Conservation (phyloP, 2,888 invertebrate species). For the Deilephila porcellus region DNA sequence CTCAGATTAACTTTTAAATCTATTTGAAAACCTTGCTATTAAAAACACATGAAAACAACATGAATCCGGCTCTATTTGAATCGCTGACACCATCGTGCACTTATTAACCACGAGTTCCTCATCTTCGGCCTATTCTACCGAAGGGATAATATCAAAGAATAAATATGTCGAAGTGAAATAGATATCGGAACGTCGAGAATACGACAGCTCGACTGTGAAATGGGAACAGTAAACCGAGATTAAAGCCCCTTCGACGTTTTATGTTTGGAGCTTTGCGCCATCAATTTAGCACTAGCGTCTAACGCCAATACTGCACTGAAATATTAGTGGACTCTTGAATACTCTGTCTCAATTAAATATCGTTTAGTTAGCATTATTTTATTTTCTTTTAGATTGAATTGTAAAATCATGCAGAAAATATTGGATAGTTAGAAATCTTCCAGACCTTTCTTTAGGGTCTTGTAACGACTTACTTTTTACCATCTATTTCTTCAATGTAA, state of each 20-base stretch:
- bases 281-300: slow-evolving; percentile 31
- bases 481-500: too few relatives aligned
- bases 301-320: slow-evolving; percentile 12
- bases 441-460: too few relatives aligned
- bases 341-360: neutral
- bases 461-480: too few relatives aligned
- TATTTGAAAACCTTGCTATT: too few relatives aligned
- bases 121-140: neutral
- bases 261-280: slow-evolving; percentile 30
- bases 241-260: slow-evolving; percentile 44
- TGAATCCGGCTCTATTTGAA: too few relatives aligned
- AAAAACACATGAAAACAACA: too few relatives aligned
- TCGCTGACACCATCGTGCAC: too few relatives aligned
- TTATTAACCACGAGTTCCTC: too few relatives aligned
- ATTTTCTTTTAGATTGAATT: neutral
- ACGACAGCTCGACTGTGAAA: slow-evolving; percentile 42
- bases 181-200: slow-evolving; percentile 31
- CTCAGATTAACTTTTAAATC: too few relatives aligned
- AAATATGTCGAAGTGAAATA: neutral
- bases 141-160: neutral
- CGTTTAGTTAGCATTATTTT: neutral
- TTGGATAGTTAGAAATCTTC: too few relatives aligned
- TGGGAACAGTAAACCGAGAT: slow-evolving; percentile 48
- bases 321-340: slow-evolving; percentile 1
- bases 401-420: too few relatives aligned